A percentile compares a stretch with the other conserved stretches of the same genome.
These are phyloP conservation scores for Drosophila gunungcola DNA, from an alignment of 1,140 invertebrate species.

Conservation along the genomic window DNA sequence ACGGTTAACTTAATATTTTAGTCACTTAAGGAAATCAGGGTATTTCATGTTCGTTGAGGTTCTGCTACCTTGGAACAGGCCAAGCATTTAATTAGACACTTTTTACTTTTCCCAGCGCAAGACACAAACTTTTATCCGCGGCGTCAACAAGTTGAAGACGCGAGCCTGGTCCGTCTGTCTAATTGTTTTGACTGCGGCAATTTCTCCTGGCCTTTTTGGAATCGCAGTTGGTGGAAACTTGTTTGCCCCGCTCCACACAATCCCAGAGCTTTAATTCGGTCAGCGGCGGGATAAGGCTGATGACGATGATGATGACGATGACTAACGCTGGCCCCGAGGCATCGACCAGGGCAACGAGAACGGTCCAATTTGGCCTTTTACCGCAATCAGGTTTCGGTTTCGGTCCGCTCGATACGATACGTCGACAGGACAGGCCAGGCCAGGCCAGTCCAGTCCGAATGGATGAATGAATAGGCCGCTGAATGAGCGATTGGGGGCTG, in stretches of 20 bases:
- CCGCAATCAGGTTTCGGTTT: slow-evolving; percentile 39
- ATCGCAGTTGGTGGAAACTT: slow-evolving; percentile 40
- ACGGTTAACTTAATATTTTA: no score
- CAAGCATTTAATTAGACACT: slow-evolving; percentile 67
- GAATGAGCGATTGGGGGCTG: slow-evolving; percentile 48
- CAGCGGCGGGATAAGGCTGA: slow-evolving; percentile 29
- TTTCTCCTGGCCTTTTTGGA: slow-evolving; percentile 69
- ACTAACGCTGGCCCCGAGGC: slow-evolving; percentile 26
- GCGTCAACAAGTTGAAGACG: slow-evolving; percentile 65
- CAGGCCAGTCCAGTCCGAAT: slow-evolving; percentile 10
- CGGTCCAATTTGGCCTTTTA: slow-evolving; percentile 50
- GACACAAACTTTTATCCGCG: slow-evolving; percentile 22
- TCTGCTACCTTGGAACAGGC: slow-evolving; percentile 22
- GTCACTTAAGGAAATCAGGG: not conserved
- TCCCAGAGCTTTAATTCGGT: slow-evolving; percentile 41
- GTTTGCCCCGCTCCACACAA: slow-evolving; percentile 33
- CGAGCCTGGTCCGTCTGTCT: slow-evolving; percentile 42
- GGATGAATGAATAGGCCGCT: slow-evolving; percentile 46
- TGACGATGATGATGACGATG: slow-evolving; percentile 14
- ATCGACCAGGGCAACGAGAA: slow-evolving; percentile 39
- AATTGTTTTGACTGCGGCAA: slow-evolving; percentile 75
- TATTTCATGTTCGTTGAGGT: slow-evolving; percentile 1
- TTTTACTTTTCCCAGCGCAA: slow-evolving; percentile 64
- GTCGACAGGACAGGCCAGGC: slow-evolving; percentile 19
- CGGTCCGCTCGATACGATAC: slow-evolving; percentile 14